Evolutionary conservation across 2,113 vertebrate species (phyloP).

Genomic region (Nannospalax galili): DNA sequence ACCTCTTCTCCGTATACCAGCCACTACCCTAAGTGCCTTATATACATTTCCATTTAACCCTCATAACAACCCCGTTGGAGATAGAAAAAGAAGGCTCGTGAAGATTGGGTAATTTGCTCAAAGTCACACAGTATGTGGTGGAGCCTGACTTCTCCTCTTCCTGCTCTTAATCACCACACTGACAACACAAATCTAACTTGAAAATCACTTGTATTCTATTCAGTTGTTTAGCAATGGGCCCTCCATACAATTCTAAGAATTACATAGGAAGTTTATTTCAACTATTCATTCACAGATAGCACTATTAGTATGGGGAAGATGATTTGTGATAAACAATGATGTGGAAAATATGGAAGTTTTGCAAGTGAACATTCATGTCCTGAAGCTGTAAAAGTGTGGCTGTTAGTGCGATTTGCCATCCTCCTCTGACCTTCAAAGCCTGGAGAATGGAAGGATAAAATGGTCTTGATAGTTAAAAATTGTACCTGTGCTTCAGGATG

Average conservation of each 20-base stretch:
- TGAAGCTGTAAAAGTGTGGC: background rate
- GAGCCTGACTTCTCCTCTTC: background rate
- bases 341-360: slow-evolving; percentile 55
- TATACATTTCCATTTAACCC: background rate
- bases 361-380: slow-evolving; percentile 50
- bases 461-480: background rate
- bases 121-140: background rate
- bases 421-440: background rate
- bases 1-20: background rate
- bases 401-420: slow-evolving; percentile 32
- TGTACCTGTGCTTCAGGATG: background rate
- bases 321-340: slow-evolving; percentile 41
- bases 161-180: background rate
- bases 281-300: background rate
- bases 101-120: background rate
- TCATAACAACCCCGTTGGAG: background rate
- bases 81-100: background rate
- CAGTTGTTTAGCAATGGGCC: background rate
- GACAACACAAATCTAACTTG: background rate
- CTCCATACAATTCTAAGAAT: background rate
- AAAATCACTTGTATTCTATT: slow-evolving; percentile 3
- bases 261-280: background rate
- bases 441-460: background rate
- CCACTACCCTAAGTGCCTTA: background rate
- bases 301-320: background rate